These are phyloP conservation scores for Pangasius macronema DNA, from an alignment of 2,797 vertebrate genomes.

Conservation along the genomic window DNA sequence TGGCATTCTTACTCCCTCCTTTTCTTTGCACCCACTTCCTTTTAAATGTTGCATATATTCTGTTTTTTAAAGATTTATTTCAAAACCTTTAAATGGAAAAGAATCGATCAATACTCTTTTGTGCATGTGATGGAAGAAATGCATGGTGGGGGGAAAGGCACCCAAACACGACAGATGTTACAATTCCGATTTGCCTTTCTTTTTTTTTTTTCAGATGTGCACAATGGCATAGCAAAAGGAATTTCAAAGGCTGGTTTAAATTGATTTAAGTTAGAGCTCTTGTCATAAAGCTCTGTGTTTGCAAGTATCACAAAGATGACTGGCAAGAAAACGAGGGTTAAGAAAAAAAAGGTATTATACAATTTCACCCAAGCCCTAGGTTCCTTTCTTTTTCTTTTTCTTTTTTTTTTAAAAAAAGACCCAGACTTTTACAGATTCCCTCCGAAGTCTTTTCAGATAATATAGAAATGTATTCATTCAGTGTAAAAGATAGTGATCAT, in stretches of 20 bases:
- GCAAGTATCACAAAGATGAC: slow-evolving; percentile 78
- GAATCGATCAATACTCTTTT: slow-evolving; percentile 79
- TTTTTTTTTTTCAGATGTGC: slow-evolving; percentile 74
- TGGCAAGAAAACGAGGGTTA: slow-evolving; percentile 63
- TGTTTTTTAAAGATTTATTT: slow-evolving; percentile 70
- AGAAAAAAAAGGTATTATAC: slow-evolving; percentile 70
- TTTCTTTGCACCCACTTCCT: slow-evolving; percentile 67
- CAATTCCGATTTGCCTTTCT: slow-evolving; percentile 77
- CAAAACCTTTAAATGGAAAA: slow-evolving; percentile 75
- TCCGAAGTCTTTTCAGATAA: slow-evolving; percentile 76
- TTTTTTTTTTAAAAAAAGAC: slow-evolving; percentile 40
- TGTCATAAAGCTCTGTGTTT: slow-evolving; percentile 77
- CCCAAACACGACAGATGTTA: slow-evolving; percentile 76
- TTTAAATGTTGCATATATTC: slow-evolving; percentile 73
- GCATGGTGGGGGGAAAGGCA: slow-evolving; percentile 46
- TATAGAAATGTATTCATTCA: slow-evolving; percentile 54
- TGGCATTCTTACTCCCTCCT: slow-evolving; percentile 67
- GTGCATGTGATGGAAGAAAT: slow-evolving; percentile 73
- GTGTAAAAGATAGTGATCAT: slow-evolving; percentile 71
- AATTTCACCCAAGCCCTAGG: slow-evolving; percentile 72
- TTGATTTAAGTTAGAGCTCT: slow-evolving; percentile 80
- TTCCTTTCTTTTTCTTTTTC: slow-evolving; percentile 57
- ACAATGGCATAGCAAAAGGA: slow-evolving; percentile 80
- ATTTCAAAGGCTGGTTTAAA: slow-evolving; percentile 81
- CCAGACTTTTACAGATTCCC: slow-evolving; percentile 72